phyloP scores from a whole-genome alignment of 2,113 vertebrate genomes.

The Tragelaphus buxtoni region DNA sequence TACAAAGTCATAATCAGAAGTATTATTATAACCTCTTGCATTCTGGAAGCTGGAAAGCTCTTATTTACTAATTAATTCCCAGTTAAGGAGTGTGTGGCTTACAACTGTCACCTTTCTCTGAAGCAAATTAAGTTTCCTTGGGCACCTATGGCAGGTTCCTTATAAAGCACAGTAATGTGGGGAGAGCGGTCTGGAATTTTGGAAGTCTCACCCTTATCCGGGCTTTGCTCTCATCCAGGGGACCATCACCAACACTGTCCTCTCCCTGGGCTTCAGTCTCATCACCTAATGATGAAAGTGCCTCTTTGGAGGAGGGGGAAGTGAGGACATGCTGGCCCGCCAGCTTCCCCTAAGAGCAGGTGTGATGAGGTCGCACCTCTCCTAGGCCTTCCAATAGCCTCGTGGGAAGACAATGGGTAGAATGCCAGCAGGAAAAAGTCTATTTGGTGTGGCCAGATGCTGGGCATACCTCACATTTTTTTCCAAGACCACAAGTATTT shows the following conservation, averaged over 20 bases:
- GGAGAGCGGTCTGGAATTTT: accelerated
- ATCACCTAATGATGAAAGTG: background rate
- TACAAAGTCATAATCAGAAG: background rate
- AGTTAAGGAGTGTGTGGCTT: background rate
- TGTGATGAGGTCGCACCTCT: too few relatives aligned
- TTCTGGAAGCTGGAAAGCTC: background rate
- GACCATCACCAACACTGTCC: accelerated
- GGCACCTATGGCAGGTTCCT: background rate
- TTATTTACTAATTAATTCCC: background rate
- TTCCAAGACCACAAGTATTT: constrained; percentile 57
- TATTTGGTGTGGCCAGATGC: constrained; percentile 34
- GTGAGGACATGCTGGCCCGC: accelerated
- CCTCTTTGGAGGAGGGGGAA: background rate
- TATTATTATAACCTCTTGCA: background rate
- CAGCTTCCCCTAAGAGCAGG: background rate
- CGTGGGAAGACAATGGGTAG: background rate
- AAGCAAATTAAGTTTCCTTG: background rate
- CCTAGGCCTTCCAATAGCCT: background rate
- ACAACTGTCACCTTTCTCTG: background rate
- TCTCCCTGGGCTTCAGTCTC: background rate
- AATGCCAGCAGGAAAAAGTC: background rate
- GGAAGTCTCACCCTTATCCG: background rate
- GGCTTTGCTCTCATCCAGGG: too few relatives aligned
- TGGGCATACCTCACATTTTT: constrained; percentile 49
- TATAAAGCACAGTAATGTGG: background rate